A percentile compares a stretch with the other conserved stretches of the same genome.
These are phyloP conservation scores for Platysteira castanea DNA, from an alignment of 2,113 vertebrate genomes.

Conservation along the genomic window DNA sequence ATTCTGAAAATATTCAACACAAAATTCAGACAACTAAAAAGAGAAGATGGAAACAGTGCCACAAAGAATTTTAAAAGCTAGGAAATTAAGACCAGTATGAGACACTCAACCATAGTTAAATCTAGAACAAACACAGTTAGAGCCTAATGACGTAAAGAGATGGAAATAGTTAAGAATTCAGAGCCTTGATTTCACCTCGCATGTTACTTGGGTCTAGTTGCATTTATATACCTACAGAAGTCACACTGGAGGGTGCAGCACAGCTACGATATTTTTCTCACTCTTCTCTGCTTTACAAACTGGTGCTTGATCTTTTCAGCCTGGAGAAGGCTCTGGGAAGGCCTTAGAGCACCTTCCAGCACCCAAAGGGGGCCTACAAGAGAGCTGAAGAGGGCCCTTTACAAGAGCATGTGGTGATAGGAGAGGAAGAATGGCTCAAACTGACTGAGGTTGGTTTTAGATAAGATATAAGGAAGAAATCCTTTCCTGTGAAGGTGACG, in stretches of 20 bases:
- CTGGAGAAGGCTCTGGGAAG: neutral
- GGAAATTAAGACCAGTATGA: neutral
- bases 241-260: neutral
- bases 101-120: neutral
- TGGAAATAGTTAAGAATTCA: neutral
- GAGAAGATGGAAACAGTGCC: neutral
- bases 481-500: neutral
- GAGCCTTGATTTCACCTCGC: neutral
- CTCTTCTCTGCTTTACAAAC: neutral
- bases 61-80: neutral
- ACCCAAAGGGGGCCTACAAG: neutral
- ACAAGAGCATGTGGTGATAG: neutral
- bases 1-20: neutral
- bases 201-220: neutral
- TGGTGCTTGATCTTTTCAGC: neutral
- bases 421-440: neutral
- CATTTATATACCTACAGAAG: neutral
- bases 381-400: neutral
- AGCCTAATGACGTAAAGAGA: neutral
- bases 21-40: neutral
- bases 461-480: neutral
- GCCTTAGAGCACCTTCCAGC: too few relatives aligned
- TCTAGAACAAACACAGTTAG: neutral
- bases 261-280: neutral
- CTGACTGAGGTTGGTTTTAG: neutral